Evolutionary conservation across 1,140 invertebrate species (phyloP).

Genomic region (roundworm (Caenorhabditis elegans)): DNA sequence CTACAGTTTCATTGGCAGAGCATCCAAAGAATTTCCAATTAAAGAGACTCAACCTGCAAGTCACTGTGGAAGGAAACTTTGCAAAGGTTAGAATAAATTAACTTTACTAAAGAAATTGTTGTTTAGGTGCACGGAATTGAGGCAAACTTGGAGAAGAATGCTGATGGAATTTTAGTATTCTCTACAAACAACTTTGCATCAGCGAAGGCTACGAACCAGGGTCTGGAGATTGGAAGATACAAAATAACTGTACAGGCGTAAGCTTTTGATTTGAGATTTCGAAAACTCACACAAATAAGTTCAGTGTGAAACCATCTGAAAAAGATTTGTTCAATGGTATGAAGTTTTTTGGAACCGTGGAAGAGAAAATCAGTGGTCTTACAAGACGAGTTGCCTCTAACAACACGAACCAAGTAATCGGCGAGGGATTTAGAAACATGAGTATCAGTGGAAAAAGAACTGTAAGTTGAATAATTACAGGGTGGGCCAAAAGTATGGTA

Average conservation of each 20-base stretch:
- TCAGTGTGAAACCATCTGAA: background rate
- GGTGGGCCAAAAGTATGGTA: too few species aligned
- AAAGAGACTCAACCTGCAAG: background rate
- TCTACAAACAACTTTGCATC: background rate
- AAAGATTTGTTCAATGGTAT: background rate
- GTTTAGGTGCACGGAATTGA: background rate
- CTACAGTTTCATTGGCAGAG: background rate
- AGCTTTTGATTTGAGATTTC: too few species aligned
- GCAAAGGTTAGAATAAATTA: background rate
- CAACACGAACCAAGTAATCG: too few species aligned
- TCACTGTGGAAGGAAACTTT: background rate
- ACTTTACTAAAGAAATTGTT: background rate
- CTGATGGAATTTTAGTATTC: background rate
- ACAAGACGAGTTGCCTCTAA: too few species aligned
- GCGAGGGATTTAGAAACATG: too few species aligned
- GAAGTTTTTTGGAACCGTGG: background rate
- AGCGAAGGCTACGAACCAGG: background rate
- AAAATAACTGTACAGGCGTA: background rate
- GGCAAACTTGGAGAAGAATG: background rate
- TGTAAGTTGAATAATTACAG: too few species aligned
- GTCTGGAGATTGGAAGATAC: background rate
- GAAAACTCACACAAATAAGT: background rate
- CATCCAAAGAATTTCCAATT: background rate
- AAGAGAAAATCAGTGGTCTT: background rate
- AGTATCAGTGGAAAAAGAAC: too few species aligned